phyloP scores from a whole-genome alignment of 1,140 invertebrate species.

The Belonocnema kinseyi region DNA sequence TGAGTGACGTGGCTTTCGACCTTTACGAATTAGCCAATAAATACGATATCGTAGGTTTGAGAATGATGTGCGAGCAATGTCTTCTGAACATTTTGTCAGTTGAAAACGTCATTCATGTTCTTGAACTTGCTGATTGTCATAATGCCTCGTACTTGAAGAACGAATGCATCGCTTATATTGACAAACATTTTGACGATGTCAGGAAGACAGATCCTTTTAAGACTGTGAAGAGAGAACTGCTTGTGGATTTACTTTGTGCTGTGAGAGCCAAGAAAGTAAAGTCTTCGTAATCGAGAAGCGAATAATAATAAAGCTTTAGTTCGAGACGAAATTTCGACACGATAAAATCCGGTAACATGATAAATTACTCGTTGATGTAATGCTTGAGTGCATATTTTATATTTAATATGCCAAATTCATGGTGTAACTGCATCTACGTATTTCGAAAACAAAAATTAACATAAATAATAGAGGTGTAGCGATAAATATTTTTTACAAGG shows the following conservation, averaged over 20 bases:
- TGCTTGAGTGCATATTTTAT: too few relatives aligned
- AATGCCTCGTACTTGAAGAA: background rate
- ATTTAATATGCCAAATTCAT: too few relatives aligned
- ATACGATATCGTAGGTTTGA: conserved; percentile 51
- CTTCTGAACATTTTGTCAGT: background rate
- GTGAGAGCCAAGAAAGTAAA: background rate
- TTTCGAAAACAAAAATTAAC: too few relatives aligned
- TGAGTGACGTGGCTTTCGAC: conserved; percentile 72
- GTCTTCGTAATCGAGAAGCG: background rate
- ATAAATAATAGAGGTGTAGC: too few relatives aligned
- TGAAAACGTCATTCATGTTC: background rate
- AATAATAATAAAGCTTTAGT: background rate
- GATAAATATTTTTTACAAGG: too few relatives aligned
- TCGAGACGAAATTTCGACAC: background rate
- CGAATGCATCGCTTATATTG: background rate
- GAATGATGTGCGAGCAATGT: background rate
- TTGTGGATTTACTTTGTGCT: background rate
- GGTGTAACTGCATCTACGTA: too few relatives aligned
- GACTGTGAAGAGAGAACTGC: background rate
- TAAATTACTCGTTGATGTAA: too few relatives aligned
- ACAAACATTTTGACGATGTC: conserved; percentile 9
- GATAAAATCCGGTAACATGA: background rate
- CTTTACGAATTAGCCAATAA: conserved; percentile 72
- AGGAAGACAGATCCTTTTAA: background rate
- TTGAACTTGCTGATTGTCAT: background rate